These are phyloP conservation scores for Rhincodon typus DNA, from an alignment of 2,797 vertebrate species.

Conservation along the genomic window DNA sequence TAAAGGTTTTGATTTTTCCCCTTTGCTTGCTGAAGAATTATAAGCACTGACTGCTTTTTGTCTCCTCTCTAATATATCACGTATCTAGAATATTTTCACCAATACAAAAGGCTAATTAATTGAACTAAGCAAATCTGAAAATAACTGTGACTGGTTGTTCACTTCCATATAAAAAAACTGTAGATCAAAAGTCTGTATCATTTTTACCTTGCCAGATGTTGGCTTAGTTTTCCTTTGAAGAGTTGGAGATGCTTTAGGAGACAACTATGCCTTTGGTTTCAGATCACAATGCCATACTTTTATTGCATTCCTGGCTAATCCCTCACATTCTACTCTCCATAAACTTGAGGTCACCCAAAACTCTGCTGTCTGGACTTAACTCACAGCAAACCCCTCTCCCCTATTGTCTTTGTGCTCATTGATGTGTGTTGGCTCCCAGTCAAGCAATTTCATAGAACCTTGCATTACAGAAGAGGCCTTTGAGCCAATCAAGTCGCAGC, in stretches of 20 bases:
- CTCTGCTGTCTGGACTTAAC: no score
- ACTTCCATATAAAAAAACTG: background rate
- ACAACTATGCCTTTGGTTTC: background rate
- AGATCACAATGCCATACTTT: background rate
- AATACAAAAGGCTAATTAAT: background rate
- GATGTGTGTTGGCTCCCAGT: no score
- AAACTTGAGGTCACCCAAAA: no score
- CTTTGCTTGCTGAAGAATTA: no score
- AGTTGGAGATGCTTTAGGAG: background rate
- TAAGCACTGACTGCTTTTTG: background rate
- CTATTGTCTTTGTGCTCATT: no score
- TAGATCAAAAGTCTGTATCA: background rate
- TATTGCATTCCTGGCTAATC: background rate
- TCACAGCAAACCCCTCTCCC: no score
- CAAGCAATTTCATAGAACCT: no score
- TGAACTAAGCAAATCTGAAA: background rate
- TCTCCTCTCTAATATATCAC: background rate
- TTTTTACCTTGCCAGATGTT: background rate
- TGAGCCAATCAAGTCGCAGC: no score
- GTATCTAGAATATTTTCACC: background rate
- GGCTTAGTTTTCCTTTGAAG: background rate
- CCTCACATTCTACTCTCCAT: no score
- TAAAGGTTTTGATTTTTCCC: no score
- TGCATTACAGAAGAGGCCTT: no score
- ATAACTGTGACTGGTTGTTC: background rate